Evolutionary conservation across 2,888 invertebrate genomes (phyloP), one percentile per base, ranked within the genome.

Genomic region (Saturnia japonica): DNA sequence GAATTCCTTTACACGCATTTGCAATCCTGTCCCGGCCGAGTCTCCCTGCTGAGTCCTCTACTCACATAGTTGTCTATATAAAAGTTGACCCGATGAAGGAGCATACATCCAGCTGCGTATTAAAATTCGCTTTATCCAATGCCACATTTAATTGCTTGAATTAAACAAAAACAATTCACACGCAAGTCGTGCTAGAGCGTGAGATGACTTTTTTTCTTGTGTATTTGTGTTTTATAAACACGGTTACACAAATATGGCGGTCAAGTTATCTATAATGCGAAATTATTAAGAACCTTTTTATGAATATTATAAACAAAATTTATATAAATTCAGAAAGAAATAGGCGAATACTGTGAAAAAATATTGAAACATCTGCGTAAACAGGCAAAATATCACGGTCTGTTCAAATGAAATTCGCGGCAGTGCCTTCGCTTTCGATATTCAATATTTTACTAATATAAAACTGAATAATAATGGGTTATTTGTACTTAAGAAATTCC

Each of bases 1-100:
- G 91, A 91, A 93, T 93, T 91, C 88, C 89, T 90, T 89, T 85
- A 87, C 88, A 87, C 86, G 83, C 88, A 93, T 93, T 93, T 91
- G 91, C 93, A 90, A 93, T 91, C 91, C 86, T 81, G 91, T 88
- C 87, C 82, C 80, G 83, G 73, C 78, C 77, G 75, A 76, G 72
- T 68, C 57, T 69, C 67, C 67, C n/a, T n/a, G n/a, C n/a, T n/a
- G 47, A 67, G 45, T 67, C 69, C 28, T 57, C 40, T 71, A 51
- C 25, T 45, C 40, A 68, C 71, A 62, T 40, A 67, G 57, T 70
- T 66, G 47, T 14, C 60, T 64, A 68, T 40, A 68, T 68, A 64
- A 71, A 68, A 68, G 60, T 51, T 67, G 51, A 68, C 68, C 51
- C 40, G 54, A 62, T 60, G 64, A 40, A 25, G 57, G 47, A 71